Conservation (phyloP, 2,797 vertebrate species). For the Micropoecilia bifurca region DNA sequence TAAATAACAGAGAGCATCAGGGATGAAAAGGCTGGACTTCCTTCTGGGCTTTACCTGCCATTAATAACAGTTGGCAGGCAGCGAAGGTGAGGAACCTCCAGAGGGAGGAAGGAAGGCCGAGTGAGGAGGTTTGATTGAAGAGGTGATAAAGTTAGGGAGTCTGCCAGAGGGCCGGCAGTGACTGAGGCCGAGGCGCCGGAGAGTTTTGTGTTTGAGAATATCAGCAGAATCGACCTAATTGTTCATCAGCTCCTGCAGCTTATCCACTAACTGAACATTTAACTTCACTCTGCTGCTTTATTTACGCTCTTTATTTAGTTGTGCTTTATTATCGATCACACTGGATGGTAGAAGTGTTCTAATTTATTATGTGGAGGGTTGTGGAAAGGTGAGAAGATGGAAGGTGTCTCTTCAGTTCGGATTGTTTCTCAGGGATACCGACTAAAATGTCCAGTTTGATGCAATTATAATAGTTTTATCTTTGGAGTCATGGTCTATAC, state of each 20-base stretch:
- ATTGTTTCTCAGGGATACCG: background rate
- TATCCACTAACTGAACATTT: background rate
- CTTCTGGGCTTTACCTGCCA: conserved; percentile 40
- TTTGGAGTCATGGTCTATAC: background rate
- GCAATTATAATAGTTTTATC: background rate
- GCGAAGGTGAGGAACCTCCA: conserved; percentile 14
- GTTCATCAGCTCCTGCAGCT: conserved; percentile 8
- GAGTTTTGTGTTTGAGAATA: conserved; percentile 35
- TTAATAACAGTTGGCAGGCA: conserved; percentile 18
- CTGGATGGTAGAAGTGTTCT: background rate
- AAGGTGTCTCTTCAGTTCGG: background rate
- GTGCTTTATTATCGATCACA: background rate
- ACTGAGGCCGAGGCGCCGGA: conserved; percentile 50
- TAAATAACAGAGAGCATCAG: conserved; percentile 20
- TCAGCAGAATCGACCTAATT: conserved; percentile 29
- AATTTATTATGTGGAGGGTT: background rate
- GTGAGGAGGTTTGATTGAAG: conserved; percentile 25
- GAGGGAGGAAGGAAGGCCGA: conserved; percentile 44
- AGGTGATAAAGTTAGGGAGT: conserved; percentile 45
- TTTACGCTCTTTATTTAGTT: background rate
- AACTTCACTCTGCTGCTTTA: background rate
- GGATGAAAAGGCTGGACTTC: conserved; percentile 36
- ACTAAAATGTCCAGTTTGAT: background rate
- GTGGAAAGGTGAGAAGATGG: background rate
- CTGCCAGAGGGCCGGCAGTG: conserved; percentile 34